These are phyloP conservation scores for Cyaniris semiargus DNA, from an alignment of 2,888 invertebrate species.

Conservation along the genomic window DNA sequence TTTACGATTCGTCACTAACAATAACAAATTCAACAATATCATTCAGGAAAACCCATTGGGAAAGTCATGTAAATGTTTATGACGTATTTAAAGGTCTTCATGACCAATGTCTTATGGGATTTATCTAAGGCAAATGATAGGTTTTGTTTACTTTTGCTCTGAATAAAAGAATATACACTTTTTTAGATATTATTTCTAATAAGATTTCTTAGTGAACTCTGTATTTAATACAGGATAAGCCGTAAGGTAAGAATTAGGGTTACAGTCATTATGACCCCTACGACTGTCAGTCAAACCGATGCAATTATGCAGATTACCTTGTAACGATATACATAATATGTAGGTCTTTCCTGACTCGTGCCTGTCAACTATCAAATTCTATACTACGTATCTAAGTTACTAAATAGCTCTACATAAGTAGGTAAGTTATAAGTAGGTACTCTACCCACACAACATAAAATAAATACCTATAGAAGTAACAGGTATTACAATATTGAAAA, in stretches of 20 bases:
- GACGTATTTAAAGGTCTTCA: background rate
- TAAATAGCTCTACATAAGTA: background rate
- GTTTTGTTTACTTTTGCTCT: no score
- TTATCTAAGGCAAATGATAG: no score
- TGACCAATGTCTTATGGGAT: no score
- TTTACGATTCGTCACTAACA: background rate
- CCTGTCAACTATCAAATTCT: background rate
- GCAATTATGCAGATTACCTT: constrained; percentile 13
- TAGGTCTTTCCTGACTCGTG: constrained; percentile 22
- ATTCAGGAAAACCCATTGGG: background rate
- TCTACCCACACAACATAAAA: background rate
- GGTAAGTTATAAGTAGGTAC: background rate
- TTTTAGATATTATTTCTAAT: no score
- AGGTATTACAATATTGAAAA: no score
- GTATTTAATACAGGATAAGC: no score
- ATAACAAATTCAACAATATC: background rate
- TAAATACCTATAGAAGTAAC: no score
- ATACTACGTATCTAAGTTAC: background rate
- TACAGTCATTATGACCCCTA: background rate
- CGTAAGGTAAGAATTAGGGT: background rate
- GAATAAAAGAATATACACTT: no score
- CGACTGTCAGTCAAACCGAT: background rate
- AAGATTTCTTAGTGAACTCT: no score
- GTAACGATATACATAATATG: constrained; percentile 9
- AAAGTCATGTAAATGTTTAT: background rate